phyloP scores from a whole-genome alignment of 2,888 invertebrate species.

The Antheraea yamamai region DNA sequence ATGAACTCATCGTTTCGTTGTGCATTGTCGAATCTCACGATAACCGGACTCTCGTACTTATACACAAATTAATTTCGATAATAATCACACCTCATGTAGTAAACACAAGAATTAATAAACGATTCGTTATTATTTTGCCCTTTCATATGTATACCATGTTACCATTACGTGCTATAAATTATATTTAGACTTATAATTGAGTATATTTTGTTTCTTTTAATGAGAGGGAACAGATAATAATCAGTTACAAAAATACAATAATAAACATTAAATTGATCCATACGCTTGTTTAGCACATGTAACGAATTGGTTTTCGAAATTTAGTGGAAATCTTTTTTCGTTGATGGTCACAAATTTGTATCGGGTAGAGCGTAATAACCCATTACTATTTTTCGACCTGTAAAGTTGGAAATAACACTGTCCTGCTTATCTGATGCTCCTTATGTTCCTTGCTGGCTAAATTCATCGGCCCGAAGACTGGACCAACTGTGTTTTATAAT shows the following conservation, averaged over 20 bases:
- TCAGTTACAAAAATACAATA: too few species aligned
- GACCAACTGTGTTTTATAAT: background rate
- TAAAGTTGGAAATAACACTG: background rate
- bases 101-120: slow-evolving; percentile 1
- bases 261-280: too few species aligned
- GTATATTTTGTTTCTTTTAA: background rate
- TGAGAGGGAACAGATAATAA: background rate
- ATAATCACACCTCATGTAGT: background rate
- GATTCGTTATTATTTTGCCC: background rate
- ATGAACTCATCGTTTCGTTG: slow-evolving; percentile 58
- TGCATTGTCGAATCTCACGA: slow-evolving; percentile 46
- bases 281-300: too few species aligned
- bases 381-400: background rate
- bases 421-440: background rate
- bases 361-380: background rate
- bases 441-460: background rate
- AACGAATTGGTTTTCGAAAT: background rate
- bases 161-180: background rate
- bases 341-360: background rate
- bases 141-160: background rate
- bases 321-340: background rate
- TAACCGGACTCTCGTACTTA: slow-evolving; percentile 33
- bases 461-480: background rate
- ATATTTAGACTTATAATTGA: too few species aligned
- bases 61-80: slow-evolving; percentile 27